Base-by-base conservation (phyloP, 92 coral and sea anemone species). In the Parazoanthus darwini region DNA sequence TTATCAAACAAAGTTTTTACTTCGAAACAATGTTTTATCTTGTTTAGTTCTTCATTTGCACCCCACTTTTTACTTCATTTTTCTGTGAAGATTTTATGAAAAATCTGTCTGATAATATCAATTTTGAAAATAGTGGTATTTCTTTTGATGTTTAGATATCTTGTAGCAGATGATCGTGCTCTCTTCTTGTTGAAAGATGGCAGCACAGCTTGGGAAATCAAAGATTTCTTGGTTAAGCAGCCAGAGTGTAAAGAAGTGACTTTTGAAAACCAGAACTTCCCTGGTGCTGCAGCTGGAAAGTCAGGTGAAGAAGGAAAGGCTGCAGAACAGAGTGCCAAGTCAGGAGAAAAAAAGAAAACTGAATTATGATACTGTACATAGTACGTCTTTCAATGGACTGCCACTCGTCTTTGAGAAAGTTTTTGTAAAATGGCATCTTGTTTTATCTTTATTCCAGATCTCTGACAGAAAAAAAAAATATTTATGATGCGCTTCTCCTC, bases 221-320 rank as follows among this genome's bases (percentile, higher is more conserved):
- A 94, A 89, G 99, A 97, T 78, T 97, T 90, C 75, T 75, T 97
- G 50, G 89, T 95, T 65, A 91, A 94, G 20, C 99, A 97, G 81
- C 97, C 99, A 56, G 99, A 97, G 77, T 97, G 99, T 74, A 93
- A 91, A 90, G 86, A 91, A 80, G 99, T 97, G 25, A 96, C 96
- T 78, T 97, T 97, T 92, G 99, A 97, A n/a, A 97, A 97, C 89
- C 99, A 97, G 79, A 96, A 94, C 87, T 97, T 97, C 70, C 98
- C 97, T 13, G 99, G 99, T 23, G 93, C 86, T 56, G 98, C 92
- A 5, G 96, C 90, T 44, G 77, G 88, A 23, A 78, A 87, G 2
- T 48, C 90, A 54, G 73, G 76, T 78, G 76, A 82, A 3, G 80
- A 92, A 20, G 82, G 84, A 37, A 94, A 94, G 86, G 88, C 93